Conservation (phyloP, 2,888 invertebrate genomes). For the Cerceris ruficornis region DNA sequence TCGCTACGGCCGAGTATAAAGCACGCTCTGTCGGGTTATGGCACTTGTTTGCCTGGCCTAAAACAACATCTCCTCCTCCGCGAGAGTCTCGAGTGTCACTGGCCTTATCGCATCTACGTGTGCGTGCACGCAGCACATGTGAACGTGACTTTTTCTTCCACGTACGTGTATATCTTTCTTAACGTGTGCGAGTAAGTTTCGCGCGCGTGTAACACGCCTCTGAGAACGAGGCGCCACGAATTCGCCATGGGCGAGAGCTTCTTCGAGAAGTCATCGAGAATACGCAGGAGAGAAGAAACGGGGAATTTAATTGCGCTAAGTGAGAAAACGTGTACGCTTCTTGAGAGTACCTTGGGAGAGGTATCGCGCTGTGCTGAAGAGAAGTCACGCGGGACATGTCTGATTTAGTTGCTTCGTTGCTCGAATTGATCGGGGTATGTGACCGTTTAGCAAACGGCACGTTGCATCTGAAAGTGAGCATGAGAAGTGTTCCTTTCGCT, state of each 20-base stretch:
- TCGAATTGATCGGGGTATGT: too few relatives aligned
- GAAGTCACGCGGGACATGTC: too few relatives aligned
- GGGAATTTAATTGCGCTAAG: background rate
- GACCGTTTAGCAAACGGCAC: too few relatives aligned
- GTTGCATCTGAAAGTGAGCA: too few relatives aligned
- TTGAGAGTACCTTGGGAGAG: too few relatives aligned
- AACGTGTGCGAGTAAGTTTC: background rate
- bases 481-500: too few relatives aligned
- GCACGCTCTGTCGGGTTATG: slow-evolving; percentile 28
- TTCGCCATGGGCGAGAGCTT: background rate
- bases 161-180: background rate
- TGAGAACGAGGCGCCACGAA: background rate
- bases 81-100: slow-evolving; percentile 36
- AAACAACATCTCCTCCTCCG: slow-evolving; percentile 60
- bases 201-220: too few relatives aligned
- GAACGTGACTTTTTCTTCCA: background rate
- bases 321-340: background rate
- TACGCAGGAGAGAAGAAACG: background rate
- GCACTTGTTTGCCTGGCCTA: slow-evolving; percentile 66
- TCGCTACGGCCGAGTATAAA: slow-evolving; percentile 23
- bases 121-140: background rate
- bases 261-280: background rate
- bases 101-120: slow-evolving; percentile 44
- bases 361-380: too few relatives aligned
- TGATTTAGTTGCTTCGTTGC: too few relatives aligned